phyloP scores from a whole-genome alignment of 2,888 invertebrate genomes.

The Melinaea marsaeus region DNA sequence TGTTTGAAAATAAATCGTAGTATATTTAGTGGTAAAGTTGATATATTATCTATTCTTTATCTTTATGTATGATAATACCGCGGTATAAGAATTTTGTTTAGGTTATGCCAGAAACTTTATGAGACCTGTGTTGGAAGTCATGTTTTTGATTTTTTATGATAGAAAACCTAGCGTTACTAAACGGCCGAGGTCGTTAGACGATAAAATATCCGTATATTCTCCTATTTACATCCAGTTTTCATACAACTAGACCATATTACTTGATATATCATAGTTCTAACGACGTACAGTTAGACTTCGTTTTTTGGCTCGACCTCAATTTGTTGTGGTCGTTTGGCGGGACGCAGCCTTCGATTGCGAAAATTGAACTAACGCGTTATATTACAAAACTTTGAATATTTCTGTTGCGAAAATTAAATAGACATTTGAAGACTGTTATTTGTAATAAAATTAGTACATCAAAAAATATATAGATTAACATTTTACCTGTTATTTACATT shows the following conservation, averaged over 20 bases:
- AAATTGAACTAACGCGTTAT: conserved; percentile 19
- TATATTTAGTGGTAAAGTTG: conserved; percentile 68
- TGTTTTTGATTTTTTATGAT: conserved; percentile 66
- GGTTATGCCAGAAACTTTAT: conserved; percentile 55
- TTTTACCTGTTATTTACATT: too few relatives aligned
- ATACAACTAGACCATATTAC: not conserved
- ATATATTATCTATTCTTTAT: conserved; percentile 60
- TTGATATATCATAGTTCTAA: not conserved
- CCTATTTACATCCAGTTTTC: conserved; percentile 11
- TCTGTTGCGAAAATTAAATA: conserved; percentile 18
- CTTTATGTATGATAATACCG: conserved; percentile 47
- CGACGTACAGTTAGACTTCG: conserved; percentile 16
- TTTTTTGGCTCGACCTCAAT: conserved; percentile 38
- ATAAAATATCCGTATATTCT: conserved; percentile 16
- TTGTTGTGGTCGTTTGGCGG: conserved; percentile 35
- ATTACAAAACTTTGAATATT: conserved; percentile 22
- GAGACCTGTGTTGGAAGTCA: conserved; percentile 45
- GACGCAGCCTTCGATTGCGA: conserved; percentile 30
- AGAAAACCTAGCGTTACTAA: conserved; percentile 35
- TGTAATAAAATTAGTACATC: not conserved
- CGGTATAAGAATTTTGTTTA: conserved; percentile 50
- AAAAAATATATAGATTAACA: too few relatives aligned
- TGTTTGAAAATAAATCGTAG: conserved; percentile 61
- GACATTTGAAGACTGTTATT: conserved; percentile 11
- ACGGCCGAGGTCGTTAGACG: conserved; percentile 12